phyloP scores from a whole-genome alignment of 1,140 invertebrate species.

The Metaphire vulgaris region DNA sequence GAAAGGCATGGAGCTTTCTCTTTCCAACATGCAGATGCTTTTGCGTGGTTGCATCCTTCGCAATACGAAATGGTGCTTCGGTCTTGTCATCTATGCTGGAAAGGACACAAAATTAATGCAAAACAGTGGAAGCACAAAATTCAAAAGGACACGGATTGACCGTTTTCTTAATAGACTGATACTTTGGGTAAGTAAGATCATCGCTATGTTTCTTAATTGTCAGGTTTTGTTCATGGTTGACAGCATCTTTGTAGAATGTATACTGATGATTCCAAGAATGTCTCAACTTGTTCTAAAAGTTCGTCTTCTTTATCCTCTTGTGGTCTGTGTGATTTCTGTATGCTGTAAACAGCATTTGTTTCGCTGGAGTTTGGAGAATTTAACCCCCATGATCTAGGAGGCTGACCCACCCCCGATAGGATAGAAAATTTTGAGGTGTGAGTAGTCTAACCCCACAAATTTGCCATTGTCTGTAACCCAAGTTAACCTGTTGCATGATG shows the following conservation, averaged over 20 bases:
- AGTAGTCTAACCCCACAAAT: no score
- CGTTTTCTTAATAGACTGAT: conserved; percentile 37
- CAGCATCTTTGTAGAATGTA: conserved; percentile 1
- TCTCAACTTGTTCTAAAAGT: no score
- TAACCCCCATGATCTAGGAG: no score
- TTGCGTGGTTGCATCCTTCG: conserved; percentile 88
- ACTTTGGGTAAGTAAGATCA: conserved; percentile 20
- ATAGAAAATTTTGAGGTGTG: no score
- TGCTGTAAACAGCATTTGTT: no score
- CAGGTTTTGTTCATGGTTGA: conserved; percentile 6
- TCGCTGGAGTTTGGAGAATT: no score
- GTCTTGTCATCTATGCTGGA: conserved; percentile 93
- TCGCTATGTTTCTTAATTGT: not conserved
- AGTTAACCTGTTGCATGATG: no score
- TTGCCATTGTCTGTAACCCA: no score
- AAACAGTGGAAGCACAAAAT: conserved; percentile 98
- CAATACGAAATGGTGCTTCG: conserved; percentile 88
- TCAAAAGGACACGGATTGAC: conserved; percentile 98
- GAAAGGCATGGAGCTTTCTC: conserved; percentile 32
- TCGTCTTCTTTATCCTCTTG: no score
- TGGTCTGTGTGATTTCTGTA: no score
- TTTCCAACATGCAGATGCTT: conserved; percentile 70
- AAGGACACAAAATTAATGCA: conserved; percentile 98
- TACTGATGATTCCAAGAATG: no score
- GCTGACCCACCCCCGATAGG: no score